phyloP scores from a whole-genome alignment of 2,888 invertebrate genomes.

The Augochlorella aurata region DNA sequence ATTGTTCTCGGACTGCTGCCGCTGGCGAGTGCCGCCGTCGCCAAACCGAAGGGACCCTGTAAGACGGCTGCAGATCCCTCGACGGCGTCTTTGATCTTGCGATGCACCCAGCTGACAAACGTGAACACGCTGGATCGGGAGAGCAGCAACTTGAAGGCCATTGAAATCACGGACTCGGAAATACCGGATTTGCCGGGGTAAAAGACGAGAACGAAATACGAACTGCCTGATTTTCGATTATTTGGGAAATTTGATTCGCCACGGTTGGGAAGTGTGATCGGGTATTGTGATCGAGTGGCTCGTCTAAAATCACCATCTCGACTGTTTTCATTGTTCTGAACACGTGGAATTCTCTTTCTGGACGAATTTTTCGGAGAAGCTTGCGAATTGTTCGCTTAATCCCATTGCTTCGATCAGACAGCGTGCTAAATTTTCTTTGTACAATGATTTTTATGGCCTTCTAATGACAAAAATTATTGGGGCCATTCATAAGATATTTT shows the following conservation, averaged over 20 bases:
- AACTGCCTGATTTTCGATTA: background rate
- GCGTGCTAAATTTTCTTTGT: too few species aligned
- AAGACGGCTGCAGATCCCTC: background rate
- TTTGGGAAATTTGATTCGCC: background rate
- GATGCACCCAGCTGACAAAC: constrained; percentile 54
- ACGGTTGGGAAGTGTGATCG: too few species aligned
- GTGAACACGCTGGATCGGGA: constrained; percentile 50
- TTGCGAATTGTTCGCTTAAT: too few species aligned
- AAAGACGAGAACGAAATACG: constrained; percentile 12
- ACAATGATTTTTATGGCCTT: too few species aligned
- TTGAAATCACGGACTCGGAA: constrained; percentile 62
- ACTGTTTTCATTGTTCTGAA: too few species aligned
- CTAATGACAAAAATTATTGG: too few species aligned
- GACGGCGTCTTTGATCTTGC: background rate
- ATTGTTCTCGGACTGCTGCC: constrained; percentile 26
- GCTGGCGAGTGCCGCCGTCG: background rate
- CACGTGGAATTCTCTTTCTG: too few species aligned
- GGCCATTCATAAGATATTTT: too few species aligned
- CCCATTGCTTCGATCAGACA: too few species aligned
- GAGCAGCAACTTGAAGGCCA: constrained; percentile 49
- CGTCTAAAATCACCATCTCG: too few species aligned
- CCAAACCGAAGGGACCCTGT: background rate
- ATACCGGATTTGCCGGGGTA: constrained; percentile 63
- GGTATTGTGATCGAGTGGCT: too few species aligned
- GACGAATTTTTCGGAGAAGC: too few species aligned